These are phyloP conservation scores for Chromis chromis DNA, from an alignment of 2,797 vertebrate genomes.

Conservation along the genomic window DNA sequence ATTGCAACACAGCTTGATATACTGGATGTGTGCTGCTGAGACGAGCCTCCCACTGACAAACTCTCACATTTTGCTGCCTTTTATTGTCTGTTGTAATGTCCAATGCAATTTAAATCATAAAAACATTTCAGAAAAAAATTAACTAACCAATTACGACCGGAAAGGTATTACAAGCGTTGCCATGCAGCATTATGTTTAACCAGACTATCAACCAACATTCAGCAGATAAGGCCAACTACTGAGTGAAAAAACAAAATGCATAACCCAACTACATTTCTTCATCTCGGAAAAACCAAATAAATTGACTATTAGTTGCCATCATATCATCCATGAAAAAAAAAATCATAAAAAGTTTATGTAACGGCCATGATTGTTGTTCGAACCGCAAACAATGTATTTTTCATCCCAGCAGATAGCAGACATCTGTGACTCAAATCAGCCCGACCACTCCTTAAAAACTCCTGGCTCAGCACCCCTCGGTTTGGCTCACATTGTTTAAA, in stretches of 20 bases:
- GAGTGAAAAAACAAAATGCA: not conserved
- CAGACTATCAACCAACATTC: not conserved
- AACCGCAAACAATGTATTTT: conserved; percentile 21
- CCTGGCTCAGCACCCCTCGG: not conserved
- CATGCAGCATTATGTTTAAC: not conserved
- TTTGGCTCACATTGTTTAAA: not conserved
- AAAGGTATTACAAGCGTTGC: not conserved
- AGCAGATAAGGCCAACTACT: not conserved
- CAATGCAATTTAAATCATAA: not conserved
- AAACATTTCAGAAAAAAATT: not conserved
- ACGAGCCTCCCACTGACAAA: conserved; percentile 2
- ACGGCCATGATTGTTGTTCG: not conserved
- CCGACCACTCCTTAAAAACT: not conserved
- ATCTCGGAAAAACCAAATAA: not conserved
- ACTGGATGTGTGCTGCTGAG: not conserved
- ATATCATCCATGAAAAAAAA: not conserved
- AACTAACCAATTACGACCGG: not conserved
- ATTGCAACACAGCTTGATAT: not conserved
- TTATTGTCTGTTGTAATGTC: not conserved
- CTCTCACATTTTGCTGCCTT: not conserved
- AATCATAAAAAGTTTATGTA: not conserved
- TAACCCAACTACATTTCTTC: not conserved
- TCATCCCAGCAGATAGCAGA: conserved; percentile 74
- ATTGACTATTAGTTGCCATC: not conserved
- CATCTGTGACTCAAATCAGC: conserved; percentile 56